These are phyloP conservation scores for Sebastes nivosus DNA, from an alignment of 2,797 vertebrate genomes.

Conservation along the genomic window DNA sequence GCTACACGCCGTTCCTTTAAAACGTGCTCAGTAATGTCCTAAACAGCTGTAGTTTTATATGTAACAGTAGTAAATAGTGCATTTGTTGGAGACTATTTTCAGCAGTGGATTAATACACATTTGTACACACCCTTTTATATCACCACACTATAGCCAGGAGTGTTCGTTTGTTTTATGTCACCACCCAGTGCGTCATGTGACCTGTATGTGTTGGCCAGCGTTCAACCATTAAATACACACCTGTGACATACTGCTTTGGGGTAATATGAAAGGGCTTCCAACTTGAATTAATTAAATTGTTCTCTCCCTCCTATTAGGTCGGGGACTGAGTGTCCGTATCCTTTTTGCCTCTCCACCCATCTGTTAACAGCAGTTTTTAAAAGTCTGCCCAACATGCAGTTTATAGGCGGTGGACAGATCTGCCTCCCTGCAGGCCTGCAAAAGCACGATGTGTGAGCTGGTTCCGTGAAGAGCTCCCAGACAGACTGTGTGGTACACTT, in stretches of 20 bases:
- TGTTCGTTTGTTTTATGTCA: not conserved
- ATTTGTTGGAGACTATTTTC: not conserved
- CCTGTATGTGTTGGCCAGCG: not conserved
- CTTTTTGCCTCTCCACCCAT: constrained; percentile 1
- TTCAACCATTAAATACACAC: not conserved
- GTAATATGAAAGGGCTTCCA: not conserved
- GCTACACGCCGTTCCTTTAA: too few relatives aligned
- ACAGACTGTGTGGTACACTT: constrained; percentile 34
- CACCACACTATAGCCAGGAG: not conserved
- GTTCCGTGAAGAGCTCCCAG: constrained; percentile 9
- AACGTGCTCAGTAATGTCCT: not conserved
- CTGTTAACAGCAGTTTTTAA: not conserved
- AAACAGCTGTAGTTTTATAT: not conserved
- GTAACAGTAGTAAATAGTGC: not conserved
- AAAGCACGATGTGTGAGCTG: not conserved
- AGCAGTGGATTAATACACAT: not conserved
- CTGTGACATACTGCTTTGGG: not conserved
- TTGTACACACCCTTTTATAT: not conserved
- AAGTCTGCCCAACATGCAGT: not conserved
- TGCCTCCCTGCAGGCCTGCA: constrained; percentile 22
- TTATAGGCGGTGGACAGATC: not conserved
- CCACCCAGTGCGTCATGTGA: not conserved
- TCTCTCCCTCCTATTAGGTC: not conserved
- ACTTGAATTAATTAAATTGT: not conserved
- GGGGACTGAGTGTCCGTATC: not conserved